Evolutionary conservation across 2,797 vertebrate species (phyloP).

Genomic region (Enteromius thamalakanensis): DNA sequence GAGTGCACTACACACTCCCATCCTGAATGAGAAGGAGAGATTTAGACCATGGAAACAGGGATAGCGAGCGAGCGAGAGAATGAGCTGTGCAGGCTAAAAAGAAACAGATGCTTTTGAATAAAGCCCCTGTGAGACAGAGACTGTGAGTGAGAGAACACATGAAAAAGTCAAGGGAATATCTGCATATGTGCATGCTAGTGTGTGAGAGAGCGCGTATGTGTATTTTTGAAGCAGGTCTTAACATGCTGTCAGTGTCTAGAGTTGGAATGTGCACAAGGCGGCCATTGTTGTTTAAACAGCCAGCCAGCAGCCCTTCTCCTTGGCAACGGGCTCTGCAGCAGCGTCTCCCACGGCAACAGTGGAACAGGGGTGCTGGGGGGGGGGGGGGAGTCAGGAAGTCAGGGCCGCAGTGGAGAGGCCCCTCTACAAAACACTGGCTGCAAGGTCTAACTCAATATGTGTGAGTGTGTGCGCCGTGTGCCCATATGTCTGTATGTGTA

Average conservation of each 20-base stretch:
- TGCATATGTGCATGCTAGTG: constrained; percentile 23
- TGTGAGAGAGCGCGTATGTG: constrained; percentile 50
- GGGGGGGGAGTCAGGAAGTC: constrained; percentile 80
- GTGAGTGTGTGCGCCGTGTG: constrained; percentile 46
- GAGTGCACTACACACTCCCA: constrained; percentile 51
- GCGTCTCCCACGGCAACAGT: constrained; percentile 86
- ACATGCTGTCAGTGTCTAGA: constrained; percentile 80
- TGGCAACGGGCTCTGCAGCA: constrained; percentile 84
- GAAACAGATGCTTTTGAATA: constrained; percentile 59
- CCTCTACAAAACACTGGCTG: constrained; percentile 79
- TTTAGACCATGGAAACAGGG: constrained; percentile 60
- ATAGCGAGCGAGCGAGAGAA: constrained; percentile 68
- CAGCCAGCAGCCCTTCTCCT: constrained; percentile 81
- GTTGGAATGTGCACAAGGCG: constrained; percentile 83
- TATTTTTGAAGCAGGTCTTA: constrained; percentile 62
- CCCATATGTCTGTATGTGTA: constrained; percentile 51
- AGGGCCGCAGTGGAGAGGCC: constrained; percentile 78
- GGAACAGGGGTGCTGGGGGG: constrained; percentile 76
- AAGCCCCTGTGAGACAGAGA: constrained; percentile 26
- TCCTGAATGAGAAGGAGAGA: constrained; percentile 47
- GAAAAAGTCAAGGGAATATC: constrained; percentile 29
- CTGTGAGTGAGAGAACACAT: constrained; percentile 10
- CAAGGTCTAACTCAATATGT: constrained; percentile 74
- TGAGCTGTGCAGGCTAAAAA: constrained; percentile 61
- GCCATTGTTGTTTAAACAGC: constrained; percentile 87